These are phyloP conservation scores for Bungarus multicinctus DNA, from an alignment of 2,113 vertebrate genomes.

Conservation along the genomic window DNA sequence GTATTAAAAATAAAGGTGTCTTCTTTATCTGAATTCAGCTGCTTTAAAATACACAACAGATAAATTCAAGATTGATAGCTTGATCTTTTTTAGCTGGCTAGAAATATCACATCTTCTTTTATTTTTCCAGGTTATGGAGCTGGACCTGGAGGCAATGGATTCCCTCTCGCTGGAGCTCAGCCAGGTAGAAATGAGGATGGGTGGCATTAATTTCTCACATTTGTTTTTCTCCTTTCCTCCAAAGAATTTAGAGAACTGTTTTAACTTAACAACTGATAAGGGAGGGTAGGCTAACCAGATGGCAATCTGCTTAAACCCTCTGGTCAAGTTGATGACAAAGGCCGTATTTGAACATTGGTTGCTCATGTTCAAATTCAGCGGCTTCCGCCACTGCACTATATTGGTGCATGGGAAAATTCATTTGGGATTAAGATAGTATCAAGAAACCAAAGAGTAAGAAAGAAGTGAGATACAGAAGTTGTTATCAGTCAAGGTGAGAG, in stretches of 20 bases:
- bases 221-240: neutral
- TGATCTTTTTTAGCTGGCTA: neutral
- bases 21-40: neutral
- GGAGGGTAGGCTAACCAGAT: neutral
- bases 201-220: neutral
- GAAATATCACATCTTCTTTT: neutral
- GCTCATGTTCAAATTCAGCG: neutral
- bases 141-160: constrained; percentile 12
- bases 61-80: neutral
- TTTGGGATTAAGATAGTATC: neutral
- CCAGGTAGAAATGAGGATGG: neutral
- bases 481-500: neutral
- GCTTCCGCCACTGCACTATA: neutral
- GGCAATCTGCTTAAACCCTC: neutral
- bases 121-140: constrained; percentile 13
- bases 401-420: neutral
- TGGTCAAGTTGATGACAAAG: neutral
- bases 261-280: neutral
- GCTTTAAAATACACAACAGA: neutral
- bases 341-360: neutral
- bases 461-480: neutral
- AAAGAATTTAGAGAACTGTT: neutral
- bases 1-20: neutral
- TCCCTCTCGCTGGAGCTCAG: neutral
- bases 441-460: neutral